Base-by-base conservation (phyloP, 64 coral and sea anemone genomes). In the Porites australiensis region DNA sequence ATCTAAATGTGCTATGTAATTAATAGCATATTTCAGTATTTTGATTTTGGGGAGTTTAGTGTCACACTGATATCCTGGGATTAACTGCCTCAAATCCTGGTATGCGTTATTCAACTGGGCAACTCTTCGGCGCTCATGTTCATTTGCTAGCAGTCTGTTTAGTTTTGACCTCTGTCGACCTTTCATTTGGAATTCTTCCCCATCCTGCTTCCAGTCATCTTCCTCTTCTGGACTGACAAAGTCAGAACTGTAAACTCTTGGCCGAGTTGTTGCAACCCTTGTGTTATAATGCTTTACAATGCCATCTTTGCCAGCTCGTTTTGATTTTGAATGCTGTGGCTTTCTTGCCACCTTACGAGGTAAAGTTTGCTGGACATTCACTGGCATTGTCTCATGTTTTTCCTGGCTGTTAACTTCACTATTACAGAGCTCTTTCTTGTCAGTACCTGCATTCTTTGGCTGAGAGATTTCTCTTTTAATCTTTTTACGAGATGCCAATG, bases 31-130 rank as follows among this genome's bases (percentile, higher is more conserved):
- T 68, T 94, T 92, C 2, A 98, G 79, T 86, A 98, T 98, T 80
- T 98, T 98, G 64, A 98, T 98, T 67, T 98, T 98, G 2, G 96
- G 96, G 19, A 98, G 65, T 66, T 98, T 98, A 50, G 96, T 98
- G 66, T 98, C 96, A 72, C 96, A 98, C 82, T 98, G 96, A 45
- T 98, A 98, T 5, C 96, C 96, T 52, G 96, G 96, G 79, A 98
- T 98, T 13, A 92, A 79, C 83, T 98, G 91, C 23, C 96, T 79
- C 44, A 98, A 43, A 12, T 95, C 83, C 83, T 98, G 96, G 50
- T 98, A 98, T 23, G 90, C 96, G 61, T 82, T 88, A 78, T 98
- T 98, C 15, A 98, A 82, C 79, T 98, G 96, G 12, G 96, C 96
- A 3, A 98, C 96, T 22, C 96, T 82, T 7, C 96, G 89, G 8